Conservation (phyloP, 2,113 vertebrate species). For the Brachyhypopomus gauderio region DNA sequence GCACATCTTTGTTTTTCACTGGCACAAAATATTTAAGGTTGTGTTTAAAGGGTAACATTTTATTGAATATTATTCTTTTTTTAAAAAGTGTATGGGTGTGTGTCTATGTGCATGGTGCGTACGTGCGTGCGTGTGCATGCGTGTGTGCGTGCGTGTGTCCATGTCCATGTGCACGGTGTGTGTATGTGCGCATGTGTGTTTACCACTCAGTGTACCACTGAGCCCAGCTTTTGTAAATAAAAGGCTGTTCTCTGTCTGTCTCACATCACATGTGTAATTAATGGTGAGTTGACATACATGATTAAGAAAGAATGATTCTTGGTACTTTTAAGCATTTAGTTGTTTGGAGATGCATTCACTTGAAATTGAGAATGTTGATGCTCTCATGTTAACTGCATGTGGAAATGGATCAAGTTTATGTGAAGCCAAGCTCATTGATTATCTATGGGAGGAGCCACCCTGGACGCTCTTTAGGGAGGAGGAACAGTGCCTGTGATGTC, state of each 20-base stretch:
- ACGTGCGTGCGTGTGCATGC: neutral
- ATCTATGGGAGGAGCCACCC: slow-evolving; percentile 40
- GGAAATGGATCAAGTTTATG: slow-evolving; percentile 42
- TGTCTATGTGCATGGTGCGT: too few species aligned
- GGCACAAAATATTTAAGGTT: slow-evolving; percentile 22
- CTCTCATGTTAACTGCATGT: slow-evolving; percentile 50
- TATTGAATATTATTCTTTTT: too few species aligned
- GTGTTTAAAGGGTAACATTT: too few species aligned
- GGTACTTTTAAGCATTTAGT: slow-evolving; percentile 61
- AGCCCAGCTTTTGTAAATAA: slow-evolving; percentile 45
- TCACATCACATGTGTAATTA: slow-evolving; percentile 59
- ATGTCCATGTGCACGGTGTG: too few species aligned
- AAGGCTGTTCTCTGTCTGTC: slow-evolving; percentile 50
- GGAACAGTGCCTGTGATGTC: neutral
- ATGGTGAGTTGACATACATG: slow-evolving; percentile 61
- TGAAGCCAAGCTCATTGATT: slow-evolving; percentile 31
- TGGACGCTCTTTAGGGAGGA: slow-evolving; percentile 8
- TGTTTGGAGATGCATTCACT: slow-evolving; percentile 54
- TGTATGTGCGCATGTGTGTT: neutral
- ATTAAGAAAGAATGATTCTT: slow-evolving; percentile 62
- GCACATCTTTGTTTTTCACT: neutral
- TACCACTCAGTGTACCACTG: slow-evolving; percentile 27
- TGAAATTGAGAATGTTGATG: slow-evolving; percentile 52
- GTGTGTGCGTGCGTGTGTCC: too few species aligned
- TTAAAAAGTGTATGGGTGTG: too few species aligned